phyloP scores from a whole-genome alignment of 2,888 invertebrate species.

The Dusona sp. region DNA sequence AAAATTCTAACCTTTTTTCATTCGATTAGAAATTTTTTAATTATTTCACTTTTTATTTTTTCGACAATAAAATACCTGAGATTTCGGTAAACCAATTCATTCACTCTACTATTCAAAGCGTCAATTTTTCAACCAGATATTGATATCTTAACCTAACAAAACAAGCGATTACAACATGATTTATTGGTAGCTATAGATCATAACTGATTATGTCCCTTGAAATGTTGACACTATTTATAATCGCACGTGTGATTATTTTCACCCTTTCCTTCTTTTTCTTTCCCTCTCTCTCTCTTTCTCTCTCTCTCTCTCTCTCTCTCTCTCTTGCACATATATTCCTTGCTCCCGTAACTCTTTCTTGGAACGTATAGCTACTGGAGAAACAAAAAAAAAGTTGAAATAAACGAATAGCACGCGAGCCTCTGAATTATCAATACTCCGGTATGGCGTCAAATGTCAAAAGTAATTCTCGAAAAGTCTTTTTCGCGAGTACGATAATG shows the following conservation, averaged over 20 bases:
- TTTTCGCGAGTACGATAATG: background rate
- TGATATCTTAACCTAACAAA: background rate
- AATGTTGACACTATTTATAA: slow-evolving; percentile 11
- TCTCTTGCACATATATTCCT: background rate
- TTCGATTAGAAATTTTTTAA: background rate
- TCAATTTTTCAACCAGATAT: background rate
- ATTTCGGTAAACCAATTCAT: background rate
- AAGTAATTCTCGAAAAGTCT: slow-evolving; percentile 13
- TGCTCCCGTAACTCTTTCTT: too few species aligned
- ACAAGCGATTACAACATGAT: background rate
- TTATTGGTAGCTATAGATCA: background rate
- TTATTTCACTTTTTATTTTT: background rate
- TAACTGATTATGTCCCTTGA: slow-evolving; percentile 10
- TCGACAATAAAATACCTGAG: background rate
- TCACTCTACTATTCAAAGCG: background rate
- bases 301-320: too few species aligned
- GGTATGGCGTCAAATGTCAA: slow-evolving; percentile 25
- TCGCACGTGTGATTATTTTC: slow-evolving; percentile 16
- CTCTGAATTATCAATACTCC: slow-evolving; percentile 27
- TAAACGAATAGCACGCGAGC: background rate
- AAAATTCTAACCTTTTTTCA: background rate
- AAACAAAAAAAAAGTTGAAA: slow-evolving; percentile 3
- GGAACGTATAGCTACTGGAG: background rate
- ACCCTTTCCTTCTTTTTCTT: too few species aligned
- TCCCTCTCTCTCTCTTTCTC: too few species aligned